Base-by-base conservation (phyloP, 2,113 vertebrate genomes). In the Oxyura jamaicensis region DNA sequence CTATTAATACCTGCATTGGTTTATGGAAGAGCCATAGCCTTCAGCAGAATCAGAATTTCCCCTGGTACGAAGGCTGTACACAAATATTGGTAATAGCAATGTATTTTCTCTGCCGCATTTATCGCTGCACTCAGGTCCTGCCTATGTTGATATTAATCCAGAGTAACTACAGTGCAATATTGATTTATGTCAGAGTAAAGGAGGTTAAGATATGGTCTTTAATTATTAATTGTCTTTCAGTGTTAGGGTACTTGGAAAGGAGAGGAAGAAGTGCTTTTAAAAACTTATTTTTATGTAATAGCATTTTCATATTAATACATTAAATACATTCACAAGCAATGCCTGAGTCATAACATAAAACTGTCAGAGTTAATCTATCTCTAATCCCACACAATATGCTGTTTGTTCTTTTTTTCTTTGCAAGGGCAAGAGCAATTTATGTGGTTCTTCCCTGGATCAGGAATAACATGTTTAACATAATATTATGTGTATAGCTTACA, bases 391-490 rank as follows among this genome's bases (percentile, higher is more conserved):
- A 89, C 77, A 94, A 68, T 88, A 36, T 67, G 36, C 55, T 96
- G 69, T 93, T 96, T 96, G 91, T 92, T 95, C 93, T 93, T 84
- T 39, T 90, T 92, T 95, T 84, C 73, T 96, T 76, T 87, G 69
- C 66, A 76, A 94, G 73, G 62, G 74, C 92, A 84, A 82, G 62
- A 74, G 60, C 86, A 82, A 94, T 94, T 84, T 85, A 60, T 82
- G 91, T 94, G 77, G 77, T 74, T 97, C 95, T 97, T 96, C 85
- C 91, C 81, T 81, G 96, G 79, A 83, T 96, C 86, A 96, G 88
- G 90, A 97, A 89, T 95, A 93, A 96, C 93, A 74, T 74, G 77
- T 94, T 97, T 95, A 97, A 94, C 91, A 93, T 93, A 84, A 92
- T 95, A 69, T 94, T 95, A 74, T 93, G 87, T 93, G 76, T 94